phyloP scores from a whole-genome alignment of 2,113 vertebrate species.

The Parus major region DNA sequence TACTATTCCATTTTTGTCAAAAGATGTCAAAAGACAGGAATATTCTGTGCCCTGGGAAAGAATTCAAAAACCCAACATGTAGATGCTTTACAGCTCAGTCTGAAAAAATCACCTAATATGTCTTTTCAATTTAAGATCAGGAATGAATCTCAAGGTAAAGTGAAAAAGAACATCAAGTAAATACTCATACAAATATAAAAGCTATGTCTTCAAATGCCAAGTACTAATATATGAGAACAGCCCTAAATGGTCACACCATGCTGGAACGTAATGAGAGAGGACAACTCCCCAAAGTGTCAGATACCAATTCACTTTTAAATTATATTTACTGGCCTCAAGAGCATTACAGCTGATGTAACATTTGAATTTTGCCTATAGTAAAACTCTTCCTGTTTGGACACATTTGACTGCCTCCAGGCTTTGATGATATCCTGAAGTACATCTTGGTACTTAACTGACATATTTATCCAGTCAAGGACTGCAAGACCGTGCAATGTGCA shows the following conservation, averaged over 20 bases:
- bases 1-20: not conserved
- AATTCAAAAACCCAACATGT: not conserved
- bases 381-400: not conserved
- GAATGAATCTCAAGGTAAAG: not conserved
- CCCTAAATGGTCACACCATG: not conserved
- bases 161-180: not conserved
- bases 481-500: not conserved
- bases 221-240: not conserved
- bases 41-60: not conserved
- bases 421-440: not conserved
- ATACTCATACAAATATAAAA: not conserved
- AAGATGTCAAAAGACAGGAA: slow-evolving; percentile 2
- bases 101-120: not conserved
- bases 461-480: not conserved
- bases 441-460: not conserved
- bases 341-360: not conserved
- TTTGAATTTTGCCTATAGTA: not conserved
- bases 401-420: not conserved
- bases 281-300: not conserved
- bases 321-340: not conserved
- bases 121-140: not conserved
- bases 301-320: not conserved
- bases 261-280: not conserved
- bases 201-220: not conserved
- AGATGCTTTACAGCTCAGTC: not conserved